Evolutionary conservation across 1,140 invertebrate species (phyloP).

Genomic region (Ephestia elutella): DNA sequence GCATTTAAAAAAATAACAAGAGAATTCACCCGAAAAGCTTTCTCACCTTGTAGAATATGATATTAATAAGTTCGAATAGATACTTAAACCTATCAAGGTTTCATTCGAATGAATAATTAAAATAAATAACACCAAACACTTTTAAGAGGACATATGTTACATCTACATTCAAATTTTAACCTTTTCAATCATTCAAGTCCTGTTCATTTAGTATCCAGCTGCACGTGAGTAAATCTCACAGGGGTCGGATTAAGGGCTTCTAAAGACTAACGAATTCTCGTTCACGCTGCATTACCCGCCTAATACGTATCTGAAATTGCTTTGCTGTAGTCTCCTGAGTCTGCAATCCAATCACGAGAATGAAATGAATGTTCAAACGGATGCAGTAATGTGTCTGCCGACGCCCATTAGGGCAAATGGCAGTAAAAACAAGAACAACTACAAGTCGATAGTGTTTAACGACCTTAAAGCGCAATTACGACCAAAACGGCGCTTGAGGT

Average conservation of each 20-base stretch:
- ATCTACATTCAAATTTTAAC: not conserved
- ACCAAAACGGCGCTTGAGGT: not conserved
- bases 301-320: not conserved
- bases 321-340: not conserved
- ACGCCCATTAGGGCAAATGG: conserved; percentile 5
- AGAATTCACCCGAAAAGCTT: too few relatives aligned
- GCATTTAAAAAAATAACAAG: too few relatives aligned
- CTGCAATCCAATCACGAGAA: conserved; percentile 4
- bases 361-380: conserved; percentile 4
- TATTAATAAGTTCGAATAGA: too few relatives aligned
- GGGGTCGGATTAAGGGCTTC: conserved; percentile 1
- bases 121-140: too few relatives aligned
- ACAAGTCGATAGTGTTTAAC: conserved; percentile 15
- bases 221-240: conserved; percentile 1
- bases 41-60: too few relatives aligned
- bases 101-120: too few relatives aligned
- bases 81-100: too few relatives aligned
- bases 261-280: not conserved
- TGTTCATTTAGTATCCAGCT: not conserved
- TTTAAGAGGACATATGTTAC: too few relatives aligned
- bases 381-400: conserved; percentile 3
- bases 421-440: conserved; percentile 14
- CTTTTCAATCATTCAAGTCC: too few relatives aligned
- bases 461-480: conserved; percentile 20
- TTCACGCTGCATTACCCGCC: conserved; percentile 2